phyloP scores from a whole-genome alignment of 2,888 invertebrate genomes.

The Diarsia mendica region DNA sequence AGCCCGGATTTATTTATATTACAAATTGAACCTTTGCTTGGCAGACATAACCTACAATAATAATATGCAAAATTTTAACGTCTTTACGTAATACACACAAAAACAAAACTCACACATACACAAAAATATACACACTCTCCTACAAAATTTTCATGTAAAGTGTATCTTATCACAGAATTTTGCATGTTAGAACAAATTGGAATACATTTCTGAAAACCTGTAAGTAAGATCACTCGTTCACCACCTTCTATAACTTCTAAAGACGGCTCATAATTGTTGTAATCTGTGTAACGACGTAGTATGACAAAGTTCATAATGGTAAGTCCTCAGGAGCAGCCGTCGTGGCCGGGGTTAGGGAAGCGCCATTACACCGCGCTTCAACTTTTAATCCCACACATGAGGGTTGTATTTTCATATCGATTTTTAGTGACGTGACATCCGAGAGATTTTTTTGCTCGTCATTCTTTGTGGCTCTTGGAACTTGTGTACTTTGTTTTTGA shows the following conservation, averaged over 20 bases:
- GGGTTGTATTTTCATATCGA: conserved; percentile 27
- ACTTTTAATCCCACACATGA: conserved; percentile 53
- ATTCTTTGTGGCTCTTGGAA: not conserved
- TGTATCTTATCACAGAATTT: not conserved
- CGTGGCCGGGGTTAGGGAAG: conserved; percentile 28
- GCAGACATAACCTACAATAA: not conserved
- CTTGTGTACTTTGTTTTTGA: not conserved
- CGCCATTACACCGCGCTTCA: conserved; percentile 24
- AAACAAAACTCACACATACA: too few species aligned
- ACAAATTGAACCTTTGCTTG: not conserved
- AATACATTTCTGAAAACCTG: conserved; percentile 2
- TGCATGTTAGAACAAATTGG: not conserved
- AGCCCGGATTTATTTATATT: conserved; percentile 18
- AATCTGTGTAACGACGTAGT: conserved; percentile 42
- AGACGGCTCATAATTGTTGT: conserved; percentile 49
- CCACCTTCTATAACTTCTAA: conserved; percentile 14
- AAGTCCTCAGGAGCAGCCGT: conserved; percentile 39
- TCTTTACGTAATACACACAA: too few species aligned
- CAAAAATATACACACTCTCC: too few species aligned
- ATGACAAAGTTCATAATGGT: conserved; percentile 44
- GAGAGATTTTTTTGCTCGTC: not conserved
- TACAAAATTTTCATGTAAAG: too few species aligned
- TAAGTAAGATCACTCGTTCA: conserved; percentile 4
- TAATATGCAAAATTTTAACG: not conserved
- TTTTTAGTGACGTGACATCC: conserved; percentile 21